phyloP scores from a whole-genome alignment of 1,140 invertebrate genomes.

The Magallana angulata region DNA sequence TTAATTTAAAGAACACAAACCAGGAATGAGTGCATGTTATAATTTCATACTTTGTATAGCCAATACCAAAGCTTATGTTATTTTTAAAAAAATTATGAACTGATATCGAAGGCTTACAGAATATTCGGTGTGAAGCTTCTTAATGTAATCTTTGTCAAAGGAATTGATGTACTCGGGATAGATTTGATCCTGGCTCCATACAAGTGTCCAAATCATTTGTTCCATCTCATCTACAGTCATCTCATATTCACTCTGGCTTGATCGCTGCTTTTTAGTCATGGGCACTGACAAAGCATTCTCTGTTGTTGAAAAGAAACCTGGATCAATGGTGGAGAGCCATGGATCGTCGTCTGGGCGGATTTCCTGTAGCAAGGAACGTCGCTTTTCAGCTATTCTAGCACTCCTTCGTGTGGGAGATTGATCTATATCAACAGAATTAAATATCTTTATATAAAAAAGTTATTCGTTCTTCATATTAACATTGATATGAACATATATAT shows the following conservation, averaged over 20 bases:
- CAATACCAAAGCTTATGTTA: too few relatives aligned
- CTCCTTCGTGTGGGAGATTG: slow-evolving; percentile 11
- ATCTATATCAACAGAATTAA: not conserved
- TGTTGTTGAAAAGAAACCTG: not conserved
- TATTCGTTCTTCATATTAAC: too few relatives aligned
- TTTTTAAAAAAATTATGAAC: too few relatives aligned
- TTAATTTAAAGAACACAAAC: not conserved
- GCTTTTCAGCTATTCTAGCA: slow-evolving; percentile 26
- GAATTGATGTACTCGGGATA: slow-evolving; percentile 54
- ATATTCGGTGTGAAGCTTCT: slow-evolving; percentile 49
- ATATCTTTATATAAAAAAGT: not conserved
- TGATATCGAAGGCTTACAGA: slow-evolving; percentile 26
- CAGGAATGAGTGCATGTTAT: not conserved
- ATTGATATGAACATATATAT: not conserved
- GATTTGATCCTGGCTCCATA: slow-evolving; percentile 48
- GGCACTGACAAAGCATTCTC: not conserved
- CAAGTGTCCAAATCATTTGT: slow-evolving; percentile 46
- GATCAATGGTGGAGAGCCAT: not conserved
- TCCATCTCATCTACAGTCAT: slow-evolving; percentile 48
- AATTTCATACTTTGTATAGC: too few relatives aligned
- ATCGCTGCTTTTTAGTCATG: not conserved
- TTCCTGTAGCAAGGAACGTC: slow-evolving; percentile 3
- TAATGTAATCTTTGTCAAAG: slow-evolving; percentile 51
- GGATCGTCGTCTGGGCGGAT: not conserved
- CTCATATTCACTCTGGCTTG: slow-evolving; percentile 27